Percentiles rank a stretch among this genome's conserved stretches.
phyloP scores from a whole-genome alignment of 2,888 invertebrate genomes.

The Mystacides longicornis region DNA sequence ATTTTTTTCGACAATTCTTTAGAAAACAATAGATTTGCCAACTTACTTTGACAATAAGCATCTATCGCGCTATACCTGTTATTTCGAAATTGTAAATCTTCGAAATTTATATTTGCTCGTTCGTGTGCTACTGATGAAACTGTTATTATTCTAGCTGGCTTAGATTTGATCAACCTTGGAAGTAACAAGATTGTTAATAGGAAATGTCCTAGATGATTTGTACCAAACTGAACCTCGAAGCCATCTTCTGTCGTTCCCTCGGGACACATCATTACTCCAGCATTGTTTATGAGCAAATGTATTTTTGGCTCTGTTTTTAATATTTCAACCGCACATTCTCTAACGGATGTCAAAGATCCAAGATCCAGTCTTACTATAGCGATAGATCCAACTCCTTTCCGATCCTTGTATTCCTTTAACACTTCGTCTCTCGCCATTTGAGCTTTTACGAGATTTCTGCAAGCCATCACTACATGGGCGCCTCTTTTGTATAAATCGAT shows the following conservation, averaged over 20 bases:
- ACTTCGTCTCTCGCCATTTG: conserved; percentile 31
- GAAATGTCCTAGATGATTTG: conserved; percentile 53
- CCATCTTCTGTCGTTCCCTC: conserved; percentile 45
- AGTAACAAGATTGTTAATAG: conserved; percentile 46
- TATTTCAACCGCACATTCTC: conserved; percentile 36
- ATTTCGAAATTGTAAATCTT: conserved; percentile 49
- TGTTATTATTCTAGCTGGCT: conserved; percentile 47
- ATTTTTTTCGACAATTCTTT: conserved; percentile 32
- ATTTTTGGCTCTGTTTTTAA: conserved; percentile 34
- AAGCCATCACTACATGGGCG: conserved; percentile 51
- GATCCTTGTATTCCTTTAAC: conserved; percentile 28
- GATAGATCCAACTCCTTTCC: conserved; percentile 33
- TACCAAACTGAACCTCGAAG: conserved; percentile 51
- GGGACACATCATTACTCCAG: conserved; percentile 53
- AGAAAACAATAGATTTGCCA: conserved; percentile 35
- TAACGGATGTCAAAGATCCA: conserved; percentile 35
- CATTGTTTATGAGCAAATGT: conserved; percentile 42
- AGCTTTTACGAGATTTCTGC: conserved; percentile 44
- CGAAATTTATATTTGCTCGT: conserved; percentile 40
- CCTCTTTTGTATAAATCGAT: conserved; percentile 47
- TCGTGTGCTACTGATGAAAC: conserved; percentile 46
- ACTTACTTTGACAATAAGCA: conserved; percentile 34
- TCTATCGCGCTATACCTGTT: conserved; percentile 40
- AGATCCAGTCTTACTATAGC: conserved; percentile 35
- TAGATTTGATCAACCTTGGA: conserved; percentile 44